Evolutionary conservation across 2,888 invertebrate genomes (phyloP).

Genomic region (Macaria notata): DNA sequence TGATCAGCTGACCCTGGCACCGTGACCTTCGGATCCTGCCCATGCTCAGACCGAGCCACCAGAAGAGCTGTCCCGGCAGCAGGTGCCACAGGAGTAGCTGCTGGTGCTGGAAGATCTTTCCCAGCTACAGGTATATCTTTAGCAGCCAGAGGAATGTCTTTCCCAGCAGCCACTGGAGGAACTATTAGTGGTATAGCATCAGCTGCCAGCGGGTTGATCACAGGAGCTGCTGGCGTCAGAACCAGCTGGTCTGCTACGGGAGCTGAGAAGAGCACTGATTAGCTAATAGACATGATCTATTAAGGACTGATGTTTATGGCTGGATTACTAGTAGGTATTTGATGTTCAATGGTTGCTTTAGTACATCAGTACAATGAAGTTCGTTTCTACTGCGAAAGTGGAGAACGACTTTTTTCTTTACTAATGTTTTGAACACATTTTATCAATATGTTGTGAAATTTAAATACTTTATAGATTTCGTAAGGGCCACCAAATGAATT

Average conservation of each 20-base stretch:
- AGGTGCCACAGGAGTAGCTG: not conserved
- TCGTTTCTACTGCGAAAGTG: too few relatives aligned
- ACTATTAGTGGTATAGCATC: too few relatives aligned
- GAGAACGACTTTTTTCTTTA: too few relatives aligned
- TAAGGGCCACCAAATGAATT: not conserved
- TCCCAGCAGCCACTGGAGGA: not conserved
- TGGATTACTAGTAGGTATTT: too few relatives aligned
- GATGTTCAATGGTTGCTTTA: too few relatives aligned
- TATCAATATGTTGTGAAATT: too few relatives aligned
- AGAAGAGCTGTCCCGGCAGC: slow-evolving; percentile 25
- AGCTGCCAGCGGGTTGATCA: not conserved
- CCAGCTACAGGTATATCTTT: too few relatives aligned
- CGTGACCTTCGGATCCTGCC: slow-evolving; percentile 32
- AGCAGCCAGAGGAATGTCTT: not conserved
- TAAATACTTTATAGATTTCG: too few relatives aligned
- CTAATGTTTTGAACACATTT: too few relatives aligned
- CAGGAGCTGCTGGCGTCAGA: slow-evolving; percentile 2
- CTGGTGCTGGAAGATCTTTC: not conserved
- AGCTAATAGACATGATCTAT: too few relatives aligned
- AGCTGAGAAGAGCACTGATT: not conserved
- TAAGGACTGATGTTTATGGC: too few relatives aligned
- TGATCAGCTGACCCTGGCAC: slow-evolving; percentile 1
- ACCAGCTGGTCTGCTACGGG: not conserved
- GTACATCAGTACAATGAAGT: too few relatives aligned
- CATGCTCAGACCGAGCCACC: slow-evolving; percentile 40